Conservation (phyloP, 2,888 invertebrate species). For the Tetramorium bicarinatum region DNA sequence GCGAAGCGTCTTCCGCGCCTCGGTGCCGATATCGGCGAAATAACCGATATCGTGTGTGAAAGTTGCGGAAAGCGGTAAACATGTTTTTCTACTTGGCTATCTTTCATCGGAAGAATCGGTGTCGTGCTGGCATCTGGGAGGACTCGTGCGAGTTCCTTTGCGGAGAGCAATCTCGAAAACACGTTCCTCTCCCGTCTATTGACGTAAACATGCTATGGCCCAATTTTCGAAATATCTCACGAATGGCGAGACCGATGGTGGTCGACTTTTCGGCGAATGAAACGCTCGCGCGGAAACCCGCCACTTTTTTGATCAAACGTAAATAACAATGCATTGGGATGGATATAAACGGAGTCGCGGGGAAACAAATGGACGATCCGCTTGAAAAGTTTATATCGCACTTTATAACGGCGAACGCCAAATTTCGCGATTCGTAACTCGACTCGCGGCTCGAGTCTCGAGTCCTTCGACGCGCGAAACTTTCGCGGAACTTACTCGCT, state of each 20-base stretch:
- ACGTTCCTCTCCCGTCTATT: neutral
- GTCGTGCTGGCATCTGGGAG: neutral
- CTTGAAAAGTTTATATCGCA: slow-evolving; percentile 40
- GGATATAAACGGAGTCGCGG: neutral
- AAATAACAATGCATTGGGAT: neutral
- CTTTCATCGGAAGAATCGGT: slow-evolving; percentile 28
- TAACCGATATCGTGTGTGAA: slow-evolving; percentile 23
- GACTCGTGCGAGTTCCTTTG: neutral
- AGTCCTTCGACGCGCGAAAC: slow-evolving; percentile 15
- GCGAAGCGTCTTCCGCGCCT: neutral
- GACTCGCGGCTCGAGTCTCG: neutral
- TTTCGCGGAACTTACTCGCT: neutral
- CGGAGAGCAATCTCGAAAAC: slow-evolving; percentile 33
- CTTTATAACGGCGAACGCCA: neutral
- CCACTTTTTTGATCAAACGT: slow-evolving; percentile 10
- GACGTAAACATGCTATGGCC: slow-evolving; percentile 29
- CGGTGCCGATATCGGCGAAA: neutral
- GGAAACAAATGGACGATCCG: slow-evolving; percentile 12
- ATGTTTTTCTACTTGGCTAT: slow-evolving; percentile 41
- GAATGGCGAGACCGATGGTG: neutral
- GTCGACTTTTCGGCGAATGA: neutral
- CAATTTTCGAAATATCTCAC: neutral
- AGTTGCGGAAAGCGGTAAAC: slow-evolving; percentile 42
- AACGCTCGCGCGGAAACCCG: neutral
- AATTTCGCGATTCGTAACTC: slow-evolving; percentile 1